Evolutionary conservation across 1,140 invertebrate species (phyloP), one percentile per base, ranked within the genome.

Genomic region (Galleria mellonella): DNA sequence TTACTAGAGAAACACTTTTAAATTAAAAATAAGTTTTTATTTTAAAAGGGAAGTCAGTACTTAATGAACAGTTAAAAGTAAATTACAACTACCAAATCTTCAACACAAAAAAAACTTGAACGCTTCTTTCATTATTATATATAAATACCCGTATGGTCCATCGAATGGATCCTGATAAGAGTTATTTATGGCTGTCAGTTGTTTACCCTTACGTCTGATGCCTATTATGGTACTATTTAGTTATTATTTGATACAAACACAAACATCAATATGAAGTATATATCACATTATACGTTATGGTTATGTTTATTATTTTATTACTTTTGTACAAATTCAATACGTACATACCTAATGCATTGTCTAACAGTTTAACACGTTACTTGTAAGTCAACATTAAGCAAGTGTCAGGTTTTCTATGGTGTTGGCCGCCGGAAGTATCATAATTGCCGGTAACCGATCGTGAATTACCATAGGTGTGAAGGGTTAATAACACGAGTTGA

Each of bases 401-500:
- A 47, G 50, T 47, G 55, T 53, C 43, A 54, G 43, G 44, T 41
- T 43, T 31, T 51, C 27, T 43, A 42, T 39, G 50, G 54, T 51
- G 43, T 54, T 42, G 40, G 31, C 30, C 46, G 48, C 60, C 74
- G 79, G 74, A 81, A 75, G 56, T 59, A 44, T 37, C 33, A 59
- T 81, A 75, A 83, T 76, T 73, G 65, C 46, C 54, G 62, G 72
- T 81, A 75, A 72, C 66, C 57, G 63, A 76, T 71, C 59, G 60
- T 56, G 62, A 54, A 61, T 65, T 69, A 72, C 64, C 43, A 47
- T 61, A 75, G 70, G 73, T 74, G 75, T 78, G 62, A 76, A 74
- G 72, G 71, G 71, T 81, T 77, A 83, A 76, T 73, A 79, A 71
- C 70, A 74, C 59, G 62, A 55, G 64, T 78, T 81, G 71, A 81